Evolutionary conservation across 2,113 vertebrate genomes (phyloP), one percentile per base, ranked within the genome.

Genomic region (Istiophorus platypterus): DNA sequence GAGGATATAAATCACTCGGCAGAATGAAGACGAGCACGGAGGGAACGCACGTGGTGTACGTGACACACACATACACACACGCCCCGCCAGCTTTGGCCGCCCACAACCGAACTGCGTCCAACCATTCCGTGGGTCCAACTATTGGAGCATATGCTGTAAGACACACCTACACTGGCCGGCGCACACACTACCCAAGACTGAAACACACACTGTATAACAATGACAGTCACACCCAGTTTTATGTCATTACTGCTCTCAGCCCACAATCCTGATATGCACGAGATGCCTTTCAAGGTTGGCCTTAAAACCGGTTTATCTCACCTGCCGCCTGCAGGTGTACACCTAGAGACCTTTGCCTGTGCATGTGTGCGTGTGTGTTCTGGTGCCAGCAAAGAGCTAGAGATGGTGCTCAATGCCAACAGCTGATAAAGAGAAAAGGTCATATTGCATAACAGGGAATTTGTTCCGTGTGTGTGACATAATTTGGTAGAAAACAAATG

Each of bases 401-500:
- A 88, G 89, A 82, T 84, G 63, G 81, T 54, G 75, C 81, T 80
- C 77, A 7, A 68, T 87, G 88, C 79, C 85, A 89, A 84, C 86
- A 92, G 85, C 92, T 88, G 92, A 93, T 93, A 93, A 34, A 92
- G 85, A 81, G 81, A 89, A 89, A 92, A 90, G 93, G 88, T 89
- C 72, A 80, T 73, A 61, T 92, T 94, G 85, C 90, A 82, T 91
- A 90, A 92, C 73, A 75, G 57, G 27, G 42, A 70, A 68, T 87
- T 76, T 72, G 12, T 47, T 37, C 57, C 2, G 5, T 22, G 62
- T 41, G 45, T 78, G 85, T 87, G 90, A 93, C 83, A 87, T 84
- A 89, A 91, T 52, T 57, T 31, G 58, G 72, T 34, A 45, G 58
- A 77, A 76, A 76, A 74, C 58, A 15, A 24, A 71, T 3, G n/a